Percentiles rank a stretch among this genome's conserved stretches.
These are phyloP conservation scores for Heliconius erato DNA, from an alignment of 2,888 invertebrate genomes.

Conservation along the genomic window DNA sequence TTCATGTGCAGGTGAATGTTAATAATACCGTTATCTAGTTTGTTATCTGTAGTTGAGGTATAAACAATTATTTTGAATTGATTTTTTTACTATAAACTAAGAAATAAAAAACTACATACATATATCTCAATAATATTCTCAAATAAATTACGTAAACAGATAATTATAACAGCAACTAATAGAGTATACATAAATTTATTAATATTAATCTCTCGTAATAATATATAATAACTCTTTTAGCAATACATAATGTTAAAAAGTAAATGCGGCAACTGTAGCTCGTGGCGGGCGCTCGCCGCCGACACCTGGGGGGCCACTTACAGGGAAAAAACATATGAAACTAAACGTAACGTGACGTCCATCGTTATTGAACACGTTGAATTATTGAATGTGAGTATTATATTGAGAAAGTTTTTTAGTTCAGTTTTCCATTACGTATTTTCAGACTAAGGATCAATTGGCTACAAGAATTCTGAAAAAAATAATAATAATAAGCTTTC, in stretches of 20 bases:
- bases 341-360: conserved; percentile 53
- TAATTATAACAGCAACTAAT: neutral
- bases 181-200: neutral
- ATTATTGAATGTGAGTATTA: conserved; percentile 68
- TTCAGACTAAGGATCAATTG: neutral
- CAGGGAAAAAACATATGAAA: conserved; percentile 54
- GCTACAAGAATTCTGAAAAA: neutral
- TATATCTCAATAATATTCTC: neutral
- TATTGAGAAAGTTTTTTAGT: neutral
- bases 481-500: no score
- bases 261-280: conserved; percentile 79
- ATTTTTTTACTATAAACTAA: no score
- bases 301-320: conserved; percentile 87
- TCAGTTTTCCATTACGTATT: neutral
- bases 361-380: conserved; percentile 70
- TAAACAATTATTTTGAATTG: no score
- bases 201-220: neutral
- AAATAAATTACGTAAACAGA: neutral
- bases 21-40: no score
- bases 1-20: no score
- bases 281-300: conserved; percentile 82
- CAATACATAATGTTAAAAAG: conserved; percentile 74
- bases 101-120: neutral
- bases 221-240: conserved; percentile 57
- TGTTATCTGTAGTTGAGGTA: no score